phyloP scores from a whole-genome alignment of 2,888 invertebrate genomes.

The Sycophila texana region DNA sequence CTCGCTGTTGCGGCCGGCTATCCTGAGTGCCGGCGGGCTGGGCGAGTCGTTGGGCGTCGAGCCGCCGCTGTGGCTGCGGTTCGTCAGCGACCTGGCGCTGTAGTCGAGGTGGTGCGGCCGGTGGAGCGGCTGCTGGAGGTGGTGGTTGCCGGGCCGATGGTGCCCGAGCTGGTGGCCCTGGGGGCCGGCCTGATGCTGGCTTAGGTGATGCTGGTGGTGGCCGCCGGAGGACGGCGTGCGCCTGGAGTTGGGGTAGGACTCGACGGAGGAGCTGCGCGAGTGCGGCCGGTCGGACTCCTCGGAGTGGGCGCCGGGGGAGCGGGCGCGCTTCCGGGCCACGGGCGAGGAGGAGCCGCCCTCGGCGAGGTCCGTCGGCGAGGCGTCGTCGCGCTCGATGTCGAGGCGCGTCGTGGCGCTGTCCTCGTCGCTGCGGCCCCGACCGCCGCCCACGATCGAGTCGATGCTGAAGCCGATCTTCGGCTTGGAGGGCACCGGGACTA shows the following conservation, averaged over 20 bases:
- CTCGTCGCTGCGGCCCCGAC: constrained; percentile 60
- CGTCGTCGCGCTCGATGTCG: constrained; percentile 55
- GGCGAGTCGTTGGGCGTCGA: constrained; percentile 74
- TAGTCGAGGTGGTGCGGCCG: constrained; percentile 59
- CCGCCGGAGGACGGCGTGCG: constrained; percentile 76
- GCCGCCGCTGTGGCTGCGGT: constrained; percentile 72
- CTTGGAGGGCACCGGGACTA: constrained; percentile 93
- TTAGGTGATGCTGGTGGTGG: constrained; percentile 48
- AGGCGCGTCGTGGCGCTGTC: constrained; percentile 29
- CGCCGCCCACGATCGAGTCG: constrained; percentile 92
- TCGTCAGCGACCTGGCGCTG: constrained; percentile 60
- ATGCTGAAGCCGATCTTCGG: constrained; percentile 96
- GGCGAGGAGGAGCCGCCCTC: constrained; percentile 62
- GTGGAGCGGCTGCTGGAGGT: constrained; percentile 49
- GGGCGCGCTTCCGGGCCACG: constrained; percentile 54
- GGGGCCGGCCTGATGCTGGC: constrained; percentile 55
- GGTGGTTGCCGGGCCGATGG: constrained; percentile 56
- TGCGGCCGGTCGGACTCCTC: constrained; percentile 76
- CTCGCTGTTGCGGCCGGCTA: constrained; percentile 63
- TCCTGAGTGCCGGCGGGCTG: constrained; percentile 70
- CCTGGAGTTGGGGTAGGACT: constrained; percentile 70
- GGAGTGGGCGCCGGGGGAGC: constrained; percentile 77
- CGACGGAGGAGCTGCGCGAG: constrained; percentile 72
- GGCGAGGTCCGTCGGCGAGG: constrained; percentile 67
- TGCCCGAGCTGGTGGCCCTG: constrained; percentile 54